Conservation (phyloP, 2,113 vertebrate genomes). For the Chitala chitala region DNA sequence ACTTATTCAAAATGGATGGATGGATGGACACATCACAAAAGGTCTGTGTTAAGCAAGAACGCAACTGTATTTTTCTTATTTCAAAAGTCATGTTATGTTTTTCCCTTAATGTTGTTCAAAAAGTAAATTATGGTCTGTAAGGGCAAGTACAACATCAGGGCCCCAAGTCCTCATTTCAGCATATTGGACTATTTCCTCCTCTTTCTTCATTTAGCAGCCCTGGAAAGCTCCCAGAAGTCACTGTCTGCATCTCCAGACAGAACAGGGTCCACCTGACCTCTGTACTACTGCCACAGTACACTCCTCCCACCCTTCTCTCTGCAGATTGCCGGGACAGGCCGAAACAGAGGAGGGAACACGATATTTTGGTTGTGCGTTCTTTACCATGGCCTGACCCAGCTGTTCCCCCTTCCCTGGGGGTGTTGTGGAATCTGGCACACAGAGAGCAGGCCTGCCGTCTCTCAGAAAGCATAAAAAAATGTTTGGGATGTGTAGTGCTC, state of each 20-base stretch:
- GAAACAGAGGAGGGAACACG: conserved; percentile 12
- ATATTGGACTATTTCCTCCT: not conserved
- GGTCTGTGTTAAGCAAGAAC: too few relatives aligned
- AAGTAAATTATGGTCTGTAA: too few relatives aligned
- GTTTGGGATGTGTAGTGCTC: conserved; percentile 3
- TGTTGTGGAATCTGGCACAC: conserved; percentile 5
- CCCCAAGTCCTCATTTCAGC: not conserved
- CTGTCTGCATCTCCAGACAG: not conserved
- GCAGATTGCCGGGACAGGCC: not conserved
- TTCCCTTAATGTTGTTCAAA: too few relatives aligned
- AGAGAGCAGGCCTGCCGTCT: not conserved
- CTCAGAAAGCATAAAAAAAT: not conserved
- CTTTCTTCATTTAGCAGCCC: not conserved
- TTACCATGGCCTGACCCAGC: conserved; percentile 12
- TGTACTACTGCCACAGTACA: not conserved
- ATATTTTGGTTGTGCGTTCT: conserved; percentile 23
- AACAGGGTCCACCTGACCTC: not conserved
- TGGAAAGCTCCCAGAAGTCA: not conserved
- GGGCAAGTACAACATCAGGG: not conserved
- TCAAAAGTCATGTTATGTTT: too few relatives aligned
- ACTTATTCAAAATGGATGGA: too few relatives aligned
- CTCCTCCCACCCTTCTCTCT: not conserved
- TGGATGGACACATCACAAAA: too few relatives aligned
- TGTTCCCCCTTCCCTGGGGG: conserved; percentile 2
- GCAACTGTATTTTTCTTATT: too few relatives aligned